Conservation (phyloP, 2,113 vertebrate species). For the Ophiodon elongatus region DNA sequence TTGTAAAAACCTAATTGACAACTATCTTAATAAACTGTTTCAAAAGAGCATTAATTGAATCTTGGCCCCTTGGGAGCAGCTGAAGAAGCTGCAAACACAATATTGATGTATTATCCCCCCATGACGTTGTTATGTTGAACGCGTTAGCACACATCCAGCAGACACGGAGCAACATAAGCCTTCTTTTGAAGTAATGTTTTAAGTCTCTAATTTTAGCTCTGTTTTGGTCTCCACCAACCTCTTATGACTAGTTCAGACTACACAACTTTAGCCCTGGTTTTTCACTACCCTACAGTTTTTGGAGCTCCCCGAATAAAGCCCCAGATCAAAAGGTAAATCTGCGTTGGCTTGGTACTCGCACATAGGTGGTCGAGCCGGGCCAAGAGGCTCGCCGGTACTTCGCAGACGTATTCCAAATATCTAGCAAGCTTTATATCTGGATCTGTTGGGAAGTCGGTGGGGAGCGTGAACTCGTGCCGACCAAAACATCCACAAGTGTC, state of each 20-base stretch:
- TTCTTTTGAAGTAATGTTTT: not conserved
- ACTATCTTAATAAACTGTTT: not conserved
- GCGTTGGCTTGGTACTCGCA: too few species aligned
- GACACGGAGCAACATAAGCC: not conserved
- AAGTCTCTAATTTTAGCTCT: not conserved
- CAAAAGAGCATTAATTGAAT: not conserved
- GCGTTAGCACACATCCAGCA: not conserved
- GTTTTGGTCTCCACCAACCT: not conserved
- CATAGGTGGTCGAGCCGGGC: too few species aligned
- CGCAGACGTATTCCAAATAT: too few species aligned
- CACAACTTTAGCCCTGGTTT: too few species aligned
- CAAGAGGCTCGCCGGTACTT: too few species aligned
- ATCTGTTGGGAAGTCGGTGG: not conserved
- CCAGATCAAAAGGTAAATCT: too few species aligned
- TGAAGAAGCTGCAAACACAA: not conserved
- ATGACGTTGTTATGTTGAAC: not conserved
- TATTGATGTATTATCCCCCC: not conserved
- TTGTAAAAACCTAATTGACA: not conserved
- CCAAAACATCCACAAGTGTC: not conserved
- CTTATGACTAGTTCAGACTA: too few species aligned
- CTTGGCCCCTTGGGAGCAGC: not conserved
- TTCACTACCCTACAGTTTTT: too few species aligned
- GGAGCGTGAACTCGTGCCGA: not conserved
- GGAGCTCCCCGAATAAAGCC: too few species aligned
- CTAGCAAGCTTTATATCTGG: not conserved